Conservation (phyloP, 1,140 invertebrate genomes). For the Brachionus koreanus region DNA sequence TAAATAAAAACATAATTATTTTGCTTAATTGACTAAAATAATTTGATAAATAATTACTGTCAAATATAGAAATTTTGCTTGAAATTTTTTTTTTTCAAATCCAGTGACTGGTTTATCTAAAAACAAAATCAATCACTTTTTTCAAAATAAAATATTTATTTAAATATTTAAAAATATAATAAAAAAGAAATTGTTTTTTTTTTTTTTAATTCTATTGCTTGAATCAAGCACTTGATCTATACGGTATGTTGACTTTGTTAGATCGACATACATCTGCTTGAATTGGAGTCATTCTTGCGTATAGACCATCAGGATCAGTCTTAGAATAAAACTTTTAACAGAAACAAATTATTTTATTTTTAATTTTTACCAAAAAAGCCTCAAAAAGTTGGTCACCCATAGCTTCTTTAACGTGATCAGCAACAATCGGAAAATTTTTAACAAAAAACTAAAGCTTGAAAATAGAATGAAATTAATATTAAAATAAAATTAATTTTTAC, state of each 20-base stretch:
- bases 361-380: slow-evolving; percentile 54
- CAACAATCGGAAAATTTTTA: slow-evolving; percentile 55
- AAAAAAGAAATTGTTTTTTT: background rate
- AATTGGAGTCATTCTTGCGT: slow-evolving; percentile 57
- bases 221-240: background rate
- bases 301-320: slow-evolving; percentile 55
- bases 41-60: background rate
- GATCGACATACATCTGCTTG: slow-evolving; percentile 58
- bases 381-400: slow-evolving; percentile 57
- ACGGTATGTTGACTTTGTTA: slow-evolving; percentile 58
- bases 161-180: background rate
- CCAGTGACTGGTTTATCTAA: background rate
- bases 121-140: background rate
- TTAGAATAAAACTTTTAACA: slow-evolving; percentile 46
- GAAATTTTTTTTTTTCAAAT: too few species aligned
- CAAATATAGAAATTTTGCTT: background rate
- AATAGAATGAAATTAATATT: background rate
- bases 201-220: background rate
- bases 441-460: slow-evolving; percentile 53
- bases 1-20: background rate
- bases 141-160: background rate
- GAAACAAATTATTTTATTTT: background rate
- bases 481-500: slow-evolving; percentile 46
- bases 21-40: background rate
- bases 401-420: slow-evolving; percentile 57